Conservation (phyloP, 2,113 vertebrate genomes). For the Zosterops borbonicus region DNA sequence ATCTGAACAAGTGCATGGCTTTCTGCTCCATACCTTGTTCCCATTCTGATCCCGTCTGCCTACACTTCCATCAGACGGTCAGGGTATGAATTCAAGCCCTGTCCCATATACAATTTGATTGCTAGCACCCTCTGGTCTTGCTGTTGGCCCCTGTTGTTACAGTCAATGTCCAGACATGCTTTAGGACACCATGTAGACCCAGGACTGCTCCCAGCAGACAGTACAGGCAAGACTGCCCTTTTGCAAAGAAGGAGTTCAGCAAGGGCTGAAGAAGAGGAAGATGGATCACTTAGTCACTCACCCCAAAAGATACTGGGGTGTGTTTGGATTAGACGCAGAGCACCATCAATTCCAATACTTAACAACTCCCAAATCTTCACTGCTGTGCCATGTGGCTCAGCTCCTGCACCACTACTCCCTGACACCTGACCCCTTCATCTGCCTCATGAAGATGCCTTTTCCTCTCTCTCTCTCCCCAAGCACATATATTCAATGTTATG, state of each 20-base stretch:
- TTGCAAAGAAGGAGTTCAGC: neutral
- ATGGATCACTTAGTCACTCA: neutral
- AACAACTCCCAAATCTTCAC: neutral
- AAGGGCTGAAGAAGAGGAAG: neutral
- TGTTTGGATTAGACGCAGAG: neutral
- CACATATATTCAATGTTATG: neutral
- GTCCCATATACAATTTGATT: neutral
- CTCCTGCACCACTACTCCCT: neutral
- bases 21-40: neutral
- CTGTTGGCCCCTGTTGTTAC: neutral
- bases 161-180: neutral
- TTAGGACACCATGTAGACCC: neutral
- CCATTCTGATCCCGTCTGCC: neutral
- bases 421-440: neutral
- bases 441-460: neutral
- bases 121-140: neutral
- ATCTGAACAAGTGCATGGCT: fast-evolving
- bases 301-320: neutral
- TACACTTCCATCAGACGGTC: neutral
- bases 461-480: neutral
- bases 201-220: neutral
- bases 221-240: neutral
- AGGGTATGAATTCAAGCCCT: neutral
- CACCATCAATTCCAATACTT: neutral
- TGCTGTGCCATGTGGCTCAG: neutral